Conservation (phyloP, 2,113 vertebrate genomes). For the Crocuta crocuta region DNA sequence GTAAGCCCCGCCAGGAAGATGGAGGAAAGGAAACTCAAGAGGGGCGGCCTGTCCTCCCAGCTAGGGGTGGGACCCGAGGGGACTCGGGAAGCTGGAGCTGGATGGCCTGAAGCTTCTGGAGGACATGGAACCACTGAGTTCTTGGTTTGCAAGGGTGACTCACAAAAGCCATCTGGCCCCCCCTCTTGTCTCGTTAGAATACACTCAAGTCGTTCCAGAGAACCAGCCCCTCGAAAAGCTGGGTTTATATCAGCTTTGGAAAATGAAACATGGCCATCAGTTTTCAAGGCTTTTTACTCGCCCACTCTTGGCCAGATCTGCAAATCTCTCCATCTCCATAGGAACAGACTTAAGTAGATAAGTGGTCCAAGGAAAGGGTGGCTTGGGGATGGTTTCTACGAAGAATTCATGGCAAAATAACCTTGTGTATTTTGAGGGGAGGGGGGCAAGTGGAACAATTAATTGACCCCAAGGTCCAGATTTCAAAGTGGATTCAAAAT, state of each 20-base stretch:
- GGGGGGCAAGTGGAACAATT: background rate
- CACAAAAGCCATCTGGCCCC: background rate
- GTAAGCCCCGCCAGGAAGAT: background rate
- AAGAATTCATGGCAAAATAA: background rate
- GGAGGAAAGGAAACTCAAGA: background rate
- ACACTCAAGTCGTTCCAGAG: background rate
- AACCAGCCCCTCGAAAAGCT: background rate
- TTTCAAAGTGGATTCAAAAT: slow-evolving; percentile 7
- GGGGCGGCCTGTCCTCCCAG: background rate
- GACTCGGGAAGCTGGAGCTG: background rate
- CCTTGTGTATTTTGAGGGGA: background rate
- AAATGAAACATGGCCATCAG: background rate
- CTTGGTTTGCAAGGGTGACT: background rate
- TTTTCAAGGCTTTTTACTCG: background rate
- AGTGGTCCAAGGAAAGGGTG: background rate
- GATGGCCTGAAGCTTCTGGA: background rate
- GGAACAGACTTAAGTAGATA: background rate
- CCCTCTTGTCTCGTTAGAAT: background rate
- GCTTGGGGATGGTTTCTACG: background rate
- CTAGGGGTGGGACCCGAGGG: background rate
- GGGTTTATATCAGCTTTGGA: background rate
- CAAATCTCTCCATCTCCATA: background rate
- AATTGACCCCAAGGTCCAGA: background rate
- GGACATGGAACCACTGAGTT: background rate
- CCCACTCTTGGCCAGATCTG: background rate